Conservation (phyloP, 2,113 vertebrate species). For the Ginglymostoma cirratum region DNA sequence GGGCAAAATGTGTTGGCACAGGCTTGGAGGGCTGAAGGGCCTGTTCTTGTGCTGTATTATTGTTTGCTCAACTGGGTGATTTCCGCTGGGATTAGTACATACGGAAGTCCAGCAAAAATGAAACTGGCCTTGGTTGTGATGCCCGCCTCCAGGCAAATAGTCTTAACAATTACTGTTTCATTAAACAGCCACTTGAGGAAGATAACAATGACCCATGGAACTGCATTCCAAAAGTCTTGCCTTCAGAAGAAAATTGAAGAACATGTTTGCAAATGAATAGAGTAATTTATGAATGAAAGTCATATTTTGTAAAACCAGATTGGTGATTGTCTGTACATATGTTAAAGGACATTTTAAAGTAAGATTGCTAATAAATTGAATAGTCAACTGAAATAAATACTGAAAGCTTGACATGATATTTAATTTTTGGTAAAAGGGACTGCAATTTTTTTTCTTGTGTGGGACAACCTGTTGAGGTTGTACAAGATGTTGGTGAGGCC, state of each 20-base stretch:
- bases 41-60: too few relatives aligned
- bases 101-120: not conserved
- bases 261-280: not conserved
- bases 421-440: not conserved
- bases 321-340: not conserved
- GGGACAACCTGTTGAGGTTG: too few relatives aligned
- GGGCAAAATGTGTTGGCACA: too few relatives aligned
- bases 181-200: not conserved
- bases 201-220: not conserved
- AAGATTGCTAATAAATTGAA: not conserved
- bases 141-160: not conserved
- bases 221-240: not conserved
- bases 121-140: not conserved
- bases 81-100: not conserved
- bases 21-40: too few relatives aligned
- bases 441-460: not conserved
- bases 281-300: not conserved
- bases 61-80: not conserved
- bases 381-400: not conserved
- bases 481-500: too few relatives aligned
- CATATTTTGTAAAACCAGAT: not conserved
- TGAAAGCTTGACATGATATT: not conserved
- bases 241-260: not conserved
- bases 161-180: not conserved
- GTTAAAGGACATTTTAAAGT: too few relatives aligned